phyloP scores from a whole-genome alignment of 2,797 vertebrate genomes.

The Graptemys geographica region DNA sequence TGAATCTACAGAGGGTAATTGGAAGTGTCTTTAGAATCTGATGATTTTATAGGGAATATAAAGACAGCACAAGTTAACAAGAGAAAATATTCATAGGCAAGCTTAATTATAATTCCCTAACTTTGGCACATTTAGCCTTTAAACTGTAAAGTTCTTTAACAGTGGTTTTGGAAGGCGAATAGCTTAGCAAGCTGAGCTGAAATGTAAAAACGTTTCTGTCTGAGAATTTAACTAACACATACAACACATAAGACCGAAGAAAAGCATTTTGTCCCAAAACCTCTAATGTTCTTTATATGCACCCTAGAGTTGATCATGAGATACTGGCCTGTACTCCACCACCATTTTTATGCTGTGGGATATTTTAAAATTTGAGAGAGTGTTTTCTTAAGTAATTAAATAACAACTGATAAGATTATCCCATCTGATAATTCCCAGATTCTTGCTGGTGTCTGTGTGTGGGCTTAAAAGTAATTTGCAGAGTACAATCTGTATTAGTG shows the following conservation, averaged over 20 bases:
- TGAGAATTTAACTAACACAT: neutral
- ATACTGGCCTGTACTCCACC: slow-evolving; percentile 1
- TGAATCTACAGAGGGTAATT: neutral
- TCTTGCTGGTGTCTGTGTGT: slow-evolving; percentile 31
- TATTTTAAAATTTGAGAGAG: slow-evolving; percentile 38
- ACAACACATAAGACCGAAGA: neutral
- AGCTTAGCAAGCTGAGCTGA: neutral
- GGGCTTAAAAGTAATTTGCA: slow-evolving; percentile 60
- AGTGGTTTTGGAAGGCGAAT: neutral
- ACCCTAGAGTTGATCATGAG: neutral
- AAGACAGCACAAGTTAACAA: neutral
- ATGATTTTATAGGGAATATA: neutral
- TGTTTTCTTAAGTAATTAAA: neutral
- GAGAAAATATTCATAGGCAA: neutral
- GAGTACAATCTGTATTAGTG: slow-evolving; percentile 42
- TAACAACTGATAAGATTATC: slow-evolving; percentile 44
- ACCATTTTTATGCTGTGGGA: neutral
- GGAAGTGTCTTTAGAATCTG: neutral
- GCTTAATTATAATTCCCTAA: neutral
- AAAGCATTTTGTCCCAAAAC: neutral
- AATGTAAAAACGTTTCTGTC: neutral
- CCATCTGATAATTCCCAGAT: slow-evolving; percentile 37
- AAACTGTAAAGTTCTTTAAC: neutral
- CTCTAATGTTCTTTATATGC: neutral
- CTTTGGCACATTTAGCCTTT: neutral